Conservation (phyloP, 2,797 vertebrate genomes). For the Characodon lateralis region DNA sequence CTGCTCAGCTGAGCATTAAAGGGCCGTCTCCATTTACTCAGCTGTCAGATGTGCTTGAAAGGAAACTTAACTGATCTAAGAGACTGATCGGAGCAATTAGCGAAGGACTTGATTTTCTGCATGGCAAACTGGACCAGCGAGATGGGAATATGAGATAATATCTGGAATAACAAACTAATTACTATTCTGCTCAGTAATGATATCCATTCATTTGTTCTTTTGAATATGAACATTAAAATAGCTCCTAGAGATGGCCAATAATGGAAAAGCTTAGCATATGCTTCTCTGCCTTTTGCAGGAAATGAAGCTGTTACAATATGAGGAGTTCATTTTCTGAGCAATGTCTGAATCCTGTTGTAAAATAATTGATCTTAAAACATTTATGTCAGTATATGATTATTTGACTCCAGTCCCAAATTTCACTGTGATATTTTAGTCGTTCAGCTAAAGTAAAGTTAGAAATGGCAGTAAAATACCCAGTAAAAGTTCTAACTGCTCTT, state of each 20-base stretch:
- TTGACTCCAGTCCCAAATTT: background rate
- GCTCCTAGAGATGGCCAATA: background rate
- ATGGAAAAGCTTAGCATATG: background rate
- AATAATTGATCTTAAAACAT: too few relatives aligned
- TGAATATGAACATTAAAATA: background rate
- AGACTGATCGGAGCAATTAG: too few relatives aligned
- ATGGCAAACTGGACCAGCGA: background rate
- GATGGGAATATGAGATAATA: background rate
- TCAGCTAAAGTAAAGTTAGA: too few relatives aligned
- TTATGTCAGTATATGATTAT: background rate
- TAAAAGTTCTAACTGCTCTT: too few relatives aligned
- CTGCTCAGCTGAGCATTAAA: background rate
- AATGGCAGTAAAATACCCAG: too few relatives aligned
- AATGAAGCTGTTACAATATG: background rate
- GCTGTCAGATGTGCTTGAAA: background rate
- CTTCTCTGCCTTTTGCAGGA: background rate
- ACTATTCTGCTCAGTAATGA: background rate
- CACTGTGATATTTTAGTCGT: background rate
- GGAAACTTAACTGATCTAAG: background rate
- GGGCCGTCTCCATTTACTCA: background rate
- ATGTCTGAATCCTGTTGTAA: too few relatives aligned
- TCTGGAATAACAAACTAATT: background rate
- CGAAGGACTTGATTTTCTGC: background rate
- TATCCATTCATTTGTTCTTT: background rate
- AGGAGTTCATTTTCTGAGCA: background rate